Evolutionary conservation across 2,113 vertebrate genomes (phyloP).

Genomic region (Proteles cristata): DNA sequence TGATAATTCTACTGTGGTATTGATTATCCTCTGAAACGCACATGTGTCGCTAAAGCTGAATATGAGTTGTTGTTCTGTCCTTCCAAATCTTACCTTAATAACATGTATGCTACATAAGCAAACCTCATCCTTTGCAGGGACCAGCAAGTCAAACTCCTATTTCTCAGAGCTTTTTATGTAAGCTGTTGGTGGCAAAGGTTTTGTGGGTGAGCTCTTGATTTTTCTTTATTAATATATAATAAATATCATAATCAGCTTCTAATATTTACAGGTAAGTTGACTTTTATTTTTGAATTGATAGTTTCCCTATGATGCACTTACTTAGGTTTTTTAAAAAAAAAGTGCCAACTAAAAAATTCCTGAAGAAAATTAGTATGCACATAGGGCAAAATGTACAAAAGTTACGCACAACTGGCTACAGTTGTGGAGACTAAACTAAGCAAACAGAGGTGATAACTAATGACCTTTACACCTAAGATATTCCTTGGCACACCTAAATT

Average conservation of each 20-base stretch:
- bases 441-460: neutral
- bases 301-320: neutral
- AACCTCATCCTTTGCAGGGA: neutral
- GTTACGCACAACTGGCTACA: neutral
- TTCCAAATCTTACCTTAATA: neutral
- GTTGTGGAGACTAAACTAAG: neutral
- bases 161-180: neutral
- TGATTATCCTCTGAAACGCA: neutral
- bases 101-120: fast-evolving
- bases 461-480: neutral
- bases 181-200: neutral
- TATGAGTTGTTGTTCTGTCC: neutral
- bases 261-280: neutral
- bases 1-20: neutral
- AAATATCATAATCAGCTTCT: neutral
- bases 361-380: neutral
- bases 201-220: neutral
- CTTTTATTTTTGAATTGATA: neutral
- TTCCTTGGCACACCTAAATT: neutral
- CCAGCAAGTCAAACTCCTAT: neutral
- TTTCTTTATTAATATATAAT: neutral
- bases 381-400: neutral
- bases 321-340: neutral
- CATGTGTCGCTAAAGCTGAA: neutral
- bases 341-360: neutral